Conservation (phyloP, 2,888 invertebrate species). For the Panopea generosa region DNA sequence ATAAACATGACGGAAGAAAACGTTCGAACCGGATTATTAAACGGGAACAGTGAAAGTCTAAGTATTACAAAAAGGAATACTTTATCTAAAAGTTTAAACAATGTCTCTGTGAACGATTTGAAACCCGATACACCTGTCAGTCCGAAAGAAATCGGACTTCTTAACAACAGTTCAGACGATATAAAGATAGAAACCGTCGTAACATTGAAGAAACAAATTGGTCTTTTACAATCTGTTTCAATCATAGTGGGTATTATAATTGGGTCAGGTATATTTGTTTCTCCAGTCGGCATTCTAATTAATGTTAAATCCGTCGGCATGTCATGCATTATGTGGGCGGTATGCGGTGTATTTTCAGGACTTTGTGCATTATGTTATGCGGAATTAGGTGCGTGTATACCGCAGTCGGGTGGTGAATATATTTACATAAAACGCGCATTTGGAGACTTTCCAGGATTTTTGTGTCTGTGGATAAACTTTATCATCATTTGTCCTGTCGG, state of each 20-base stretch:
- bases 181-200: constrained; percentile 55
- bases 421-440: constrained; percentile 86
- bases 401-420: constrained; percentile 86
- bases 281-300: constrained; percentile 94
- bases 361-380: constrained; percentile 96
- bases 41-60: no score
- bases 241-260: constrained; percentile 91
- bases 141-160: no score
- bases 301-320: constrained; percentile 90
- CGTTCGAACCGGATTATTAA: no score
- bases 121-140: no score
- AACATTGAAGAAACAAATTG: constrained; percentile 76
- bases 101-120: no score
- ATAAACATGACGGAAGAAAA: no score
- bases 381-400: constrained; percentile 95
- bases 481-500: constrained; percentile 82
- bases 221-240: constrained; percentile 75
- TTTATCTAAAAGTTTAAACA: no score
- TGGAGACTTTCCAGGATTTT: constrained; percentile 82
- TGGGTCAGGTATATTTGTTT: constrained; percentile 97
- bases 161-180: constrained; percentile 4
- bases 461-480: constrained; percentile 83
- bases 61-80: no score
- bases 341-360: constrained; percentile 92
- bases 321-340: constrained; percentile 94